These are phyloP conservation scores for Anser brachyrhynchus DNA, from an alignment of 2,113 vertebrate genomes.

Conservation along the genomic window DNA sequence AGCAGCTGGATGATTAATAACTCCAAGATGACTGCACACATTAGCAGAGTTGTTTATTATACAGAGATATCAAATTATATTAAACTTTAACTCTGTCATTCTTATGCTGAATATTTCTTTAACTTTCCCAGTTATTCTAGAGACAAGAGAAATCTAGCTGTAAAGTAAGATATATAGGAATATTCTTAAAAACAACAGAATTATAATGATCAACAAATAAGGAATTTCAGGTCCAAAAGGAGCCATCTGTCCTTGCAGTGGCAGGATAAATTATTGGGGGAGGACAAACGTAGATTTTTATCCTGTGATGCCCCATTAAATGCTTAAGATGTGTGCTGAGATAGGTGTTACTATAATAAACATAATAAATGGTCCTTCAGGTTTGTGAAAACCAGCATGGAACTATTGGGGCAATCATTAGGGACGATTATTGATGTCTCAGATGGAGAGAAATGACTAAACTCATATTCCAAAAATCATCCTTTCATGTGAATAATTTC, in stretches of 20 bases:
- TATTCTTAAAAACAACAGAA: not conserved
- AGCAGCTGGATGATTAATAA: not conserved
- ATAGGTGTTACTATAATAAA: slow-evolving; percentile 41
- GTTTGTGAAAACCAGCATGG: slow-evolving; percentile 14
- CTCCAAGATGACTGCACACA: not conserved
- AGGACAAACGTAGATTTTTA: slow-evolving; percentile 51
- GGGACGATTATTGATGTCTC: not conserved
- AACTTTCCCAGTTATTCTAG: not conserved
- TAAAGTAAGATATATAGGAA: not conserved
- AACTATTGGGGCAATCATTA: not conserved
- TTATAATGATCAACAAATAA: not conserved
- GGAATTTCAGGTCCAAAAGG: not conserved
- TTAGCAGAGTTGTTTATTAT: not conserved
- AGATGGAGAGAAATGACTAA: slow-evolving; percentile 2
- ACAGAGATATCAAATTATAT: not conserved
- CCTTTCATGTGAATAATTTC: not conserved
- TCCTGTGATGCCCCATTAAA: slow-evolving; percentile 30
- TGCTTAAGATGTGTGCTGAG: slow-evolving; percentile 28
- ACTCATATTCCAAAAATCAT: not conserved
- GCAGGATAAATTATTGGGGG: not conserved
- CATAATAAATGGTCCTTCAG: slow-evolving; percentile 26
- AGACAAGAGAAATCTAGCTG: not conserved
- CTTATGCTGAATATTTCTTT: not conserved
- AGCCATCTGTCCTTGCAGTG: not conserved
- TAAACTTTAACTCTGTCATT: not conserved